Base-by-base conservation (phyloP, 2,797 vertebrate species). In the Ibycter americanus region DNA sequence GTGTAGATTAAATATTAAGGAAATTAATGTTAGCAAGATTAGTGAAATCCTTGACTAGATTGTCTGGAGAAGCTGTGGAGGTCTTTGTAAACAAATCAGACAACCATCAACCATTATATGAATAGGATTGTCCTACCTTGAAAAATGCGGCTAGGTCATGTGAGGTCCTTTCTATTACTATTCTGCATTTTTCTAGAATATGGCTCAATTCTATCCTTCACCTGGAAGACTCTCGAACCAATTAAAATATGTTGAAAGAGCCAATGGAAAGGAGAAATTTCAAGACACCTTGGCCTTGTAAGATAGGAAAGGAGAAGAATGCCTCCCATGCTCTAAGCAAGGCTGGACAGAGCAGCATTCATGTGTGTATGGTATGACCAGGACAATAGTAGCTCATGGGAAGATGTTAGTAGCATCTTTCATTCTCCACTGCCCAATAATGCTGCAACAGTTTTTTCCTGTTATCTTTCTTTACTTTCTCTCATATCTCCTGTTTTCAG, bases 381-480 rank as follows among this genome's bases (percentile, higher is more conserved):
- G 21, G 52, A 34, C 11, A 16, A 26, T 20, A 26, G 21, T n/a
- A 73, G 3, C 12, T 83, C 27, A 59, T 15, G 7, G 12, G 23
- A 79, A 19, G 46, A 17, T 42, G 20, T 51, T 27, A 51, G 44
- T 36, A 79, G 29, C 29, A 56, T 14, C 15, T 19, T 72, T 76
- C 4, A 1, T 87, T 84, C 63, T 72, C 15, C 17, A 32, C 13
- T 61, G 23, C 21, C 38, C 22, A 11, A 2, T 27, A 87, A 72
- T 0, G 1, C 31, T 29, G 29, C 36, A 82, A 44, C 0, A 0
- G 8, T 46, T 47, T 54, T 19, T 67, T 51, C 29, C n/a, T 65
- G 21, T 47, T 90, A 11, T 38, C 20, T 19, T 74, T 85, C 54
- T 76, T 80, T 51, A 34, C 15, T 62, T 90, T 76, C 49, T 79